Percentiles rank a stretch among this genome's conserved stretches.
phyloP scores from a whole-genome alignment of 2,113 vertebrate species.

The Pterophyllum scalare region DNA sequence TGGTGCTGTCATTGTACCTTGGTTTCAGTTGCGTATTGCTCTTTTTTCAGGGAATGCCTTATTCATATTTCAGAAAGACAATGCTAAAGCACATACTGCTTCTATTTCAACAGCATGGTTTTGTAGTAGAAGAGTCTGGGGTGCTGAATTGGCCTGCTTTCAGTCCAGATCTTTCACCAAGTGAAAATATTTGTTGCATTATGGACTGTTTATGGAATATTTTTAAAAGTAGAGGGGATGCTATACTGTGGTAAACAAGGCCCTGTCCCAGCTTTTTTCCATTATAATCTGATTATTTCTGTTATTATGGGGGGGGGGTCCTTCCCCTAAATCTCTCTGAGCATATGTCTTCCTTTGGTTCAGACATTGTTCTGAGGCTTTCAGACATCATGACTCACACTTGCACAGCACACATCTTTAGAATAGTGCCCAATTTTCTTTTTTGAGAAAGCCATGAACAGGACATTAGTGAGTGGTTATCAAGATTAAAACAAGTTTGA shows the following conservation, averaged over 20 bases:
- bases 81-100: background rate
- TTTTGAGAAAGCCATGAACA: background rate
- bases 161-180: background rate
- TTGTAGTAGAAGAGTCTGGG: fast-evolving
- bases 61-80: fast-evolving
- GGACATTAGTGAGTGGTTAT: background rate
- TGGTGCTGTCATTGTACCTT: no score
- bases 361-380: constrained; percentile 2
- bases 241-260: no score
- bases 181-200: background rate
- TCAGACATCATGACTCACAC: constrained; percentile 24
- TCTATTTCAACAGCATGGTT: background rate
- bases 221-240: no score
- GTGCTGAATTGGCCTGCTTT: background rate
- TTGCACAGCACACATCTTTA: background rate
- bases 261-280: no score
- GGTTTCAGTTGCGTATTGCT: no score
- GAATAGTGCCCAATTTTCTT: background rate
- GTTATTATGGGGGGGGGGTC: no score
- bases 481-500: background rate
- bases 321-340: background rate
- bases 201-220: no score
- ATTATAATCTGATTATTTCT: background rate
- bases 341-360: background rate
- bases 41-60: fast-evolving